These are phyloP conservation scores for Zele albiditarsus DNA, from an alignment of 2,888 invertebrate genomes.

Conservation along the genomic window DNA sequence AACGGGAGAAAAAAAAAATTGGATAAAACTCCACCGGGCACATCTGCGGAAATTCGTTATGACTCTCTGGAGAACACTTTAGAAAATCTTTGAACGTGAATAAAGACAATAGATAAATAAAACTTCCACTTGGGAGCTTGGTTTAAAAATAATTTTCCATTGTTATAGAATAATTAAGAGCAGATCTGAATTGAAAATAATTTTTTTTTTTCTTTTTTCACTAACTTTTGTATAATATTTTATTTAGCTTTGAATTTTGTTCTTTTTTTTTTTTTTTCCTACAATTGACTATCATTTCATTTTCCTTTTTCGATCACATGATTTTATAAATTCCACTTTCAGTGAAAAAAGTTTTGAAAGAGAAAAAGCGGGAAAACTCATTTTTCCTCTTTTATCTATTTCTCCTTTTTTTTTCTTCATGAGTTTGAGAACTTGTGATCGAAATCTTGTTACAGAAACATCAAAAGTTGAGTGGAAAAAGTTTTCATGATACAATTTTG, in stretches of 20 bases:
- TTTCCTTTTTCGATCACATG: not conserved
- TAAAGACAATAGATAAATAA: constrained; percentile 26
- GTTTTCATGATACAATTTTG: not conserved
- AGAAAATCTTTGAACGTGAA: not conserved
- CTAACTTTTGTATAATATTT: not conserved
- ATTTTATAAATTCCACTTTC: not conserved
- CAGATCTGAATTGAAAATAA: not conserved
- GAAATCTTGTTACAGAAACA: not conserved
- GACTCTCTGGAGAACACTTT: constrained; percentile 16
- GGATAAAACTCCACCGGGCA: constrained; percentile 12
- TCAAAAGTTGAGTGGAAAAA: not conserved
- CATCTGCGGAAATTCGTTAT: constrained; percentile 25
- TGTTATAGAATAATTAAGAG: not conserved
- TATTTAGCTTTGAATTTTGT: not conserved
- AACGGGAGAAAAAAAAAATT: constrained; percentile 13
- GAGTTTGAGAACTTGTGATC: constrained; percentile 8
- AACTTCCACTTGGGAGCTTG: not conserved
- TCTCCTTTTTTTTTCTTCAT: not conserved
- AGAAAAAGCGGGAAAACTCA: not conserved
- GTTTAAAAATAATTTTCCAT: not conserved
- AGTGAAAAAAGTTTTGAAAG: not conserved
- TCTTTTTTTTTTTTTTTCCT: not conserved
- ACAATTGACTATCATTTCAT: not conserved
- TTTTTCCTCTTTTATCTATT: too few species aligned
- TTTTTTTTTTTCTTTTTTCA: not conserved